Evolutionary conservation across 2,797 vertebrate species (phyloP).

Genomic region (Micropoecilia bifurca): DNA sequence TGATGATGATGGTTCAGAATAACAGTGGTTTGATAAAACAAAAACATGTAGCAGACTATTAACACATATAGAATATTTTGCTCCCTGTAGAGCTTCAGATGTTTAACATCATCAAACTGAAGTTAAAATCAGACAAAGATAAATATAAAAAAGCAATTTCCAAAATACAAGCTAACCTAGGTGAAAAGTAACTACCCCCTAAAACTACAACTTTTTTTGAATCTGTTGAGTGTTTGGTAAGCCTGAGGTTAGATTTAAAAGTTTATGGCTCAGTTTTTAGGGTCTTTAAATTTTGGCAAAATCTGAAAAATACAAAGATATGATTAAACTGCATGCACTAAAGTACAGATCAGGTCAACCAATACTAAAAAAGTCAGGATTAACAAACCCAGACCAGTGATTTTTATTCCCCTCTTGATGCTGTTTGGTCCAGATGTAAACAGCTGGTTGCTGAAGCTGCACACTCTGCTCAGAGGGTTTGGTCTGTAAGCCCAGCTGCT

Average conservation of each 20-base stretch:
- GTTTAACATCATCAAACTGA: background rate
- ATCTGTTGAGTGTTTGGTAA: background rate
- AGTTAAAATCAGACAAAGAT: background rate
- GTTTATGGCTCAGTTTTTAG: background rate
- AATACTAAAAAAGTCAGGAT: background rate
- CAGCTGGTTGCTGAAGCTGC: background rate
- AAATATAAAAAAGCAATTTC: background rate
- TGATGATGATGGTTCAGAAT: background rate
- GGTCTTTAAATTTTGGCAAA: background rate
- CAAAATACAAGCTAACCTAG: background rate
- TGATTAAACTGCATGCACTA: background rate
- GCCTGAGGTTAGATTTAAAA: background rate
- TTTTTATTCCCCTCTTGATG: background rate
- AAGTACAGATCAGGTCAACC: background rate
- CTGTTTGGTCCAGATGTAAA: background rate
- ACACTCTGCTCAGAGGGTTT: slow-evolving; percentile 16
- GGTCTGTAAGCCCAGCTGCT: slow-evolving; percentile 20
- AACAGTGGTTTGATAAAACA: background rate
- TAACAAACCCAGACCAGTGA: background rate
- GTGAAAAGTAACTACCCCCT: background rate
- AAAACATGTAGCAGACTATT: background rate
- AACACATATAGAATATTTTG: background rate
- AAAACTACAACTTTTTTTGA: background rate
- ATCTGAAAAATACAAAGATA: background rate
- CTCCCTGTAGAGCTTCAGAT: background rate